These are phyloP conservation scores for Leiothrix lutea DNA, from an alignment of 2,113 vertebrate genomes.

Conservation along the genomic window DNA sequence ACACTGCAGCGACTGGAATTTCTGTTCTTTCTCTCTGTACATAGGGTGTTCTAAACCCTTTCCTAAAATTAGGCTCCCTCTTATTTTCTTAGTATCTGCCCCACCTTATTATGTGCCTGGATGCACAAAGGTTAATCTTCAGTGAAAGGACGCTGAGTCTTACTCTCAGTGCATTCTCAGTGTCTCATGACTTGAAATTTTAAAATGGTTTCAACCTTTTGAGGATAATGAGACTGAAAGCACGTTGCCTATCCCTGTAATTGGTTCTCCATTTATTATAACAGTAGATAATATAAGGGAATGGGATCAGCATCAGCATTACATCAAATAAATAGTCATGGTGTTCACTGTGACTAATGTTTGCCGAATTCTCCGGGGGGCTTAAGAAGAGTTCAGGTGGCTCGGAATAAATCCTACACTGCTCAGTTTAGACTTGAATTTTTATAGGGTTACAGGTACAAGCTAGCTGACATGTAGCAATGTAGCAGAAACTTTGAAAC, in stretches of 20 bases:
- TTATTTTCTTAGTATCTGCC: neutral
- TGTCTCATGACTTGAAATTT: neutral
- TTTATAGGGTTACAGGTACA: neutral
- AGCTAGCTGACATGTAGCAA: neutral
- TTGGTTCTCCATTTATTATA: neutral
- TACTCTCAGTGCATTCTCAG: neutral
- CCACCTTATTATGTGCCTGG: neutral
- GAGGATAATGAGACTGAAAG: neutral
- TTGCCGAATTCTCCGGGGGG: neutral
- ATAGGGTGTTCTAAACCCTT: neutral
- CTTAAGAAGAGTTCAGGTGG: neutral
- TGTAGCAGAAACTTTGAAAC: neutral
- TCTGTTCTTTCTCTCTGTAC: neutral
- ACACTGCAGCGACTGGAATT: neutral
- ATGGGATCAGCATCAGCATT: neutral
- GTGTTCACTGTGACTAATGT: neutral
- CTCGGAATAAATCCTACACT: neutral
- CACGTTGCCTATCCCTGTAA: neutral
- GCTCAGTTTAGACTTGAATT: neutral
- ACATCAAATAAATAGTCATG: neutral
- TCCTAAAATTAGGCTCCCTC: neutral
- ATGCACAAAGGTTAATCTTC: neutral
- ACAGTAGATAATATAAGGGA: neutral
- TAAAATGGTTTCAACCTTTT: neutral
- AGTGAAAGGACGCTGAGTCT: neutral